phyloP scores from a whole-genome alignment of 2,888 invertebrate genomes.

The Hedya salicella region DNA sequence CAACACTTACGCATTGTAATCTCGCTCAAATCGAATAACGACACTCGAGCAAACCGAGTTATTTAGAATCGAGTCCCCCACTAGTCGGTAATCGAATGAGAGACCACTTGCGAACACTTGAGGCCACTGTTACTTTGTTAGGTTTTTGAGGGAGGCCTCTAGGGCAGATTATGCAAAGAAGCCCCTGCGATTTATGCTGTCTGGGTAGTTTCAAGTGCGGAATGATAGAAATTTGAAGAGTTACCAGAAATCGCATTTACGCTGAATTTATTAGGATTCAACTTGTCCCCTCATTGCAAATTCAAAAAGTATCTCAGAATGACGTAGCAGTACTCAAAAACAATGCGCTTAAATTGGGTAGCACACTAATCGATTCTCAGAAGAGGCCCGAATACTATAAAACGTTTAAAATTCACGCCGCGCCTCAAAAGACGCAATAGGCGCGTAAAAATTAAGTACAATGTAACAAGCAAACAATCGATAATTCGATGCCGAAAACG shows the following conservation, averaged over 20 bases:
- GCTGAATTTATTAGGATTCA: conserved; percentile 6
- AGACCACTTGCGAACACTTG: conserved; percentile 79
- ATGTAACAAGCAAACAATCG: conserved; percentile 59
- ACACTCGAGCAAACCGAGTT: conserved; percentile 77
- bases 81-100: conserved; percentile 79
- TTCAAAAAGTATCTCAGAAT: conserved; percentile 11
- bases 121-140: conserved; percentile 81
- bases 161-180: conserved; percentile 68
- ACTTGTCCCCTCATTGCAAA: neutral
- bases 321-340: conserved; percentile 25
- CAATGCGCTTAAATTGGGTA: conserved; percentile 19
- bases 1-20: conserved; percentile 78
- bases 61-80: conserved; percentile 74
- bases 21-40: conserved; percentile 76
- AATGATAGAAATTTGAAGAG: conserved; percentile 24
- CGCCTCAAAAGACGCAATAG: conserved; percentile 55
- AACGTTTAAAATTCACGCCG: conserved; percentile 58
- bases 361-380: conserved; percentile 40
- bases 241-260: conserved; percentile 15
- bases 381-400: conserved; percentile 39
- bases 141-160: conserved; percentile 65
- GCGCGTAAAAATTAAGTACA: conserved; percentile 53
- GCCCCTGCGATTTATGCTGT: conserved; percentile 58
- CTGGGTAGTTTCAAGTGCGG: conserved; percentile 26
- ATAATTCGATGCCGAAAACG: conserved; percentile 63